Percentiles rank a stretch among this genome's conserved stretches.
Evolutionary conservation across 2,888 invertebrate genomes (phyloP).

Genomic region (Hydropsyche betteni): DNA sequence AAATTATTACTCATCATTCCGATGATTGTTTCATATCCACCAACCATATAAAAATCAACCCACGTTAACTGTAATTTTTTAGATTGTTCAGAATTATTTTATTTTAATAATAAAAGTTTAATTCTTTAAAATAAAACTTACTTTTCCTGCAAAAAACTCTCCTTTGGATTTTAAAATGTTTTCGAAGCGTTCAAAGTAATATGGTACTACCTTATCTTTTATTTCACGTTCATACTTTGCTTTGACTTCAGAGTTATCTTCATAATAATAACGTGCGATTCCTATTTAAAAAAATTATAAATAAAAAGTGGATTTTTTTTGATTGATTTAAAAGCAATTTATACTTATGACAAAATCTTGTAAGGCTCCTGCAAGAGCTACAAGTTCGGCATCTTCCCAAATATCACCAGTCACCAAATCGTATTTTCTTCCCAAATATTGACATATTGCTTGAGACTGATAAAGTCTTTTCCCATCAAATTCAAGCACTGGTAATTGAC

Average conservation of each 20-base stretch:
- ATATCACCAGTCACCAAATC: slow-evolving; percentile 37
- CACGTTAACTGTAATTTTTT: slow-evolving; percentile 46
- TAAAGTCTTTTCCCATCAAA: slow-evolving; percentile 49
- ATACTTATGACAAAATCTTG: slow-evolving; percentile 43
- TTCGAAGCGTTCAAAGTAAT: slow-evolving; percentile 46
- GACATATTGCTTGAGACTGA: slow-evolving; percentile 49
- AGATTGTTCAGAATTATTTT: neutral
- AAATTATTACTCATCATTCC: slow-evolving; percentile 47
- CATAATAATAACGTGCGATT: slow-evolving; percentile 45
- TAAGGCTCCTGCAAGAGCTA: slow-evolving; percentile 41
- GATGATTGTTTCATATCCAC: slow-evolving; percentile 43
- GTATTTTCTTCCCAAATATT: slow-evolving; percentile 44
- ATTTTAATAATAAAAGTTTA: neutral
- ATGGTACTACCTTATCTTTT: slow-evolving; percentile 41
- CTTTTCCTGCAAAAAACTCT: slow-evolving; percentile 47
- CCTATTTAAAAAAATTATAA: slow-evolving; percentile 37
- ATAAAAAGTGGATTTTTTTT: neutral
- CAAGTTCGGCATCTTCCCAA: slow-evolving; percentile 44
- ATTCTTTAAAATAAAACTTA: slow-evolving; percentile 14
- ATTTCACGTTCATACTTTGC: slow-evolving; percentile 38
- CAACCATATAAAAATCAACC: slow-evolving; percentile 50
- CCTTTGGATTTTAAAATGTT: slow-evolving; percentile 46
- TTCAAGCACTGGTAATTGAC: slow-evolving; percentile 49
- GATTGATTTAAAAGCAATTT: neutral
- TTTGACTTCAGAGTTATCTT: slow-evolving; percentile 38